Percentiles rank a stretch among this genome's conserved stretches.
Evolutionary conservation across 2,888 invertebrate genomes (phyloP).

Genomic region (Blastobasis lacticolella): DNA sequence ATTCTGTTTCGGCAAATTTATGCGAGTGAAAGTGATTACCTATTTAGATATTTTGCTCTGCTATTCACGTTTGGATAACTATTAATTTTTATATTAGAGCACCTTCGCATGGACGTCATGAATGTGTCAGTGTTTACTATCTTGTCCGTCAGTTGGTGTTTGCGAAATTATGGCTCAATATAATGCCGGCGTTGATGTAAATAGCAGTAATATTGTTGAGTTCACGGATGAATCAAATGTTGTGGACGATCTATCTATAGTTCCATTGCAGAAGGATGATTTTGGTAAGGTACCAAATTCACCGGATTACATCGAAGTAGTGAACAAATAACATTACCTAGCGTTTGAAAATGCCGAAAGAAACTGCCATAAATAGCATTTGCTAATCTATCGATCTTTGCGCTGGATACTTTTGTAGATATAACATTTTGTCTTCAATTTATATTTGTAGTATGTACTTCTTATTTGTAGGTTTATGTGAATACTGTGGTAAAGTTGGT

Average conservation of each 20-base stretch:
- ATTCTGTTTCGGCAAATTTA: too few species aligned
- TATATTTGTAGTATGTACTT: background rate
- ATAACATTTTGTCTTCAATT: background rate
- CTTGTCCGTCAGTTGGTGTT: conserved; percentile 23
- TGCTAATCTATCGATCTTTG: background rate
- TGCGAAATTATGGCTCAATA: conserved; percentile 55
- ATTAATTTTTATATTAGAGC: too few species aligned
- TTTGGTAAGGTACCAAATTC: conserved; percentile 78
- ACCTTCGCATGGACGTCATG: conserved; percentile 32
- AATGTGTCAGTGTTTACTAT: conserved; percentile 47
- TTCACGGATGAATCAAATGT: conserved; percentile 40
- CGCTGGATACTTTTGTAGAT: conserved; percentile 1
- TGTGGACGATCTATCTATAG: conserved; percentile 82
- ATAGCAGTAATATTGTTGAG: conserved; percentile 28
- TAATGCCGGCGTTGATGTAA: conserved; percentile 40
- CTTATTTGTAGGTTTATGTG: conserved; percentile 27
- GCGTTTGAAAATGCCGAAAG: too few species aligned
- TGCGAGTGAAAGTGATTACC: background rate
- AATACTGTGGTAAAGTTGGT: conserved; percentile 60
- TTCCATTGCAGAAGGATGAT: conserved; percentile 91
- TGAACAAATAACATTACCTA: too few species aligned
- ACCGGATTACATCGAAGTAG: too few species aligned
- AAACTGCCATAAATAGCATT: too few species aligned
- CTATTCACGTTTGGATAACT: too few species aligned
- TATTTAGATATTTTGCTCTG: background rate